These are phyloP conservation scores for Megalonaias nervosa DNA, from an alignment of 1,140 invertebrate genomes.

Conservation along the genomic window DNA sequence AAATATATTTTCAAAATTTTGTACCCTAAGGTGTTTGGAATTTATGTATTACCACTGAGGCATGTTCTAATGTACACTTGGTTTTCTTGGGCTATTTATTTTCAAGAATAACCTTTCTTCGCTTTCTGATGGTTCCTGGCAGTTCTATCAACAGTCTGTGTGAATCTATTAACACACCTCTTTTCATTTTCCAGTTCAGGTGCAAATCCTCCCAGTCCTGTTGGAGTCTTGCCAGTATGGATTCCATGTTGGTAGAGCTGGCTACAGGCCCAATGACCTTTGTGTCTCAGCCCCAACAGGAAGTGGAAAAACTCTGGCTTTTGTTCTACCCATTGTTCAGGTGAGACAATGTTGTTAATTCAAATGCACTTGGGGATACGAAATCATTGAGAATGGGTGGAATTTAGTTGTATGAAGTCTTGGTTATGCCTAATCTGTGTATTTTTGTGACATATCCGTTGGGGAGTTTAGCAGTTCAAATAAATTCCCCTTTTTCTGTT, in stretches of 20 bases:
- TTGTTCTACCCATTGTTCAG: constrained; percentile 93
- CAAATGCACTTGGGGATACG: too few species aligned
- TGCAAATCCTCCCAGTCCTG: constrained; percentile 86
- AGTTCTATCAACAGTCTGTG: neutral
- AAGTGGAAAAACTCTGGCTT: constrained; percentile 97
- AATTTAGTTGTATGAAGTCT: too few species aligned
- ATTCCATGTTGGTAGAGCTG: constrained; percentile 47
- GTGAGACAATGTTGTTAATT: constrained; percentile 31
- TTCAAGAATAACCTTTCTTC: neutral
- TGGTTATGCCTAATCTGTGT: too few species aligned
- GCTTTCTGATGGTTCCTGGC: neutral
- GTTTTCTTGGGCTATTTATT: neutral
- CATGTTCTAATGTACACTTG: neutral
- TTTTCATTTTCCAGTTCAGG: constrained; percentile 81
- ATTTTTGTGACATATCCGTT: too few species aligned
- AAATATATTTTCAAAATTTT: neutral
- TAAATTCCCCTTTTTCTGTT: too few species aligned
- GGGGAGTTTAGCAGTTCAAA: too few species aligned
- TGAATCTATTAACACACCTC: too few species aligned
- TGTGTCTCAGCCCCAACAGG: constrained; percentile 98
- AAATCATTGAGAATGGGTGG: too few species aligned
- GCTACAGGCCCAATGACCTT: constrained; percentile 82
- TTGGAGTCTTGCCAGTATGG: constrained; percentile 68
- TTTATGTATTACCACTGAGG: neutral
- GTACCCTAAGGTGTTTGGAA: neutral